phyloP scores from a whole-genome alignment of 2,113 vertebrate species.

The Pelusios castaneus region DNA sequence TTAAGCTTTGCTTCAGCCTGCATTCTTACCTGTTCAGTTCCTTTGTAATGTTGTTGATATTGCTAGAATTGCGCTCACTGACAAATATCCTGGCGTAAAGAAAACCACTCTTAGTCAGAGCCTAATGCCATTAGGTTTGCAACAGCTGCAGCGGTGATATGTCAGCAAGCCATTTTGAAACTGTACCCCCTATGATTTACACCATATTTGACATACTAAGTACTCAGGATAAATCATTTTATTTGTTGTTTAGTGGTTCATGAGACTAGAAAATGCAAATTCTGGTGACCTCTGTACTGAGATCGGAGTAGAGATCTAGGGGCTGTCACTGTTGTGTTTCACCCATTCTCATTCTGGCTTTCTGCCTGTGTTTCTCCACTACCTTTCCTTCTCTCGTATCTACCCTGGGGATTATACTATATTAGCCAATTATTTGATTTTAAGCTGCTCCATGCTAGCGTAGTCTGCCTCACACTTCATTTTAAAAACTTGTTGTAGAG shows the following conservation, averaged over 20 bases:
- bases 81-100: fast-evolving
- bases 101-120: fast-evolving
- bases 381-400: neutral
- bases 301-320: fast-evolving
- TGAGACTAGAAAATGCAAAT: fast-evolving
- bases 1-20: neutral
- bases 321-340: neutral
- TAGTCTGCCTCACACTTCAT: neutral
- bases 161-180: neutral
- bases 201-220: fast-evolving
- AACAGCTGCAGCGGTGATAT: fast-evolving
- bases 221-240: fast-evolving
- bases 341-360: neutral
- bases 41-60: neutral
- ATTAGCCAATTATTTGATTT: neutral
- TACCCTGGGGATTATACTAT: neutral
- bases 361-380: neutral
- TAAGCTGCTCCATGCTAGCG: neutral
- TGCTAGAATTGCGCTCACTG: neutral
- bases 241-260: fast-evolving
- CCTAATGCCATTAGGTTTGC: neutral
- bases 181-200: fast-evolving
- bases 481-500: neutral
- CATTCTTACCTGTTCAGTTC: fast-evolving
- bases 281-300: neutral